Conservation (phyloP, 2,113 vertebrate species). For the Struthidea cinerea region DNA sequence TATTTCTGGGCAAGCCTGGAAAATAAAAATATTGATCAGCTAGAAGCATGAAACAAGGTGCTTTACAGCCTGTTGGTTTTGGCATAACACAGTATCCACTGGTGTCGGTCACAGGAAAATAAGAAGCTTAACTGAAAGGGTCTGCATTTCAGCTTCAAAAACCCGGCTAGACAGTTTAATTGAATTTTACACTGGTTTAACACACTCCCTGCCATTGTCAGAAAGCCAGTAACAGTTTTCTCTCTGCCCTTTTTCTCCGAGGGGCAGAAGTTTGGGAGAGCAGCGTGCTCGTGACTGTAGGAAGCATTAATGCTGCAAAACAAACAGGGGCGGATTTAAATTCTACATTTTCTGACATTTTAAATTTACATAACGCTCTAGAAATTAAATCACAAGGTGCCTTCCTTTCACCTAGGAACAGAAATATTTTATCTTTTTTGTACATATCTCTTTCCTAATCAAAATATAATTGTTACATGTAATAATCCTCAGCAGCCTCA, state of each 20-base stretch:
- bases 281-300: slow-evolving; percentile 28
- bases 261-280: slow-evolving; percentile 71
- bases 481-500: slow-evolving; percentile 9
- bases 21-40: slow-evolving; percentile 87
- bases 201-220: slow-evolving; percentile 81
- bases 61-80: slow-evolving; percentile 89
- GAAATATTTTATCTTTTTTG: slow-evolving; percentile 8
- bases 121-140: slow-evolving; percentile 87
- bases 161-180: slow-evolving; percentile 86
- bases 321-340: slow-evolving; percentile 39
- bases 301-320: slow-evolving; percentile 48
- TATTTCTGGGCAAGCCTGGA: slow-evolving; percentile 95
- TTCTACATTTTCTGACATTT: slow-evolving; percentile 15
- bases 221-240: slow-evolving; percentile 79
- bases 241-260: slow-evolving; percentile 64
- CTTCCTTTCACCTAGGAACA: not conserved
- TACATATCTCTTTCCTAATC: slow-evolving; percentile 12
- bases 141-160: slow-evolving; percentile 87
- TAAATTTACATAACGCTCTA: not conserved
- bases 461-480: slow-evolving; percentile 55
- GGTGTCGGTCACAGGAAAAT: slow-evolving; percentile 84
- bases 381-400: slow-evolving; percentile 27
- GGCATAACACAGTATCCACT: slow-evolving; percentile 84
- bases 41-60: slow-evolving; percentile 86
- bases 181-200: slow-evolving; percentile 89